Base-by-base conservation (phyloP, 2,113 vertebrate species). In the Petroica traversi region DNA sequence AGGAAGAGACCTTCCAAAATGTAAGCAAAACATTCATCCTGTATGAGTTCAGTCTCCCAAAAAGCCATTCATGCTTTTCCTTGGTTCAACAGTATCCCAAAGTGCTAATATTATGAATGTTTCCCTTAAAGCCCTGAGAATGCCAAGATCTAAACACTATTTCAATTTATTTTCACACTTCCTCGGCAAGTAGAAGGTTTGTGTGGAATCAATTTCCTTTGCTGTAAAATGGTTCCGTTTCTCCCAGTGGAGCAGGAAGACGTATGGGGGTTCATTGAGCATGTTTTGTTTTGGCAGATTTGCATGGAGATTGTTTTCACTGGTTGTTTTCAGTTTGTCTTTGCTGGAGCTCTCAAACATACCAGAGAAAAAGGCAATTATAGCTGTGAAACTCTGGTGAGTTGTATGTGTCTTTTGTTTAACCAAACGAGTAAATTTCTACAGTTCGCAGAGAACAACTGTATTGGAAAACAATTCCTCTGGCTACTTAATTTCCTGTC, bases 401-500 rank as follows among this genome's bases (percentile, higher is more conserved):
- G 68, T 46, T 93, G 16, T 86, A 84, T 74, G 51, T 86, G 40
- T 45, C 59, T 93, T 95, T 94, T 89, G 52, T 84, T 90, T 86
- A 92, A 85, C 45, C 77, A 94, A 95, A 88, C 46, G 66, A 93
- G 67, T 64, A 52, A 83, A 92, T 92, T 92, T 94, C 72, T 84
- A 74, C 43, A 41, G 68, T 81, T 95, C 0, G 0, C 29, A 84
- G 43, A 59, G 55, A 90, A 89, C 31, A 73, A 83, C 40, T 85
- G 28, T 34, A 89, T 63, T 83, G 67, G 51, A 93, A 97, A 91
- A 77, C 20, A 73, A 62, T 48, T n/a, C 82, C 55, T 92, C 64
- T 71, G 82, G 79, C 94, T 92, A 83, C 72, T 90, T 93, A 38
- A 93, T 92, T 90, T 96, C 92, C 61, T 92, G 33, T 68, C 79